Base-by-base conservation (phyloP, 2,888 invertebrate species). In the Julus scanicus region DNA sequence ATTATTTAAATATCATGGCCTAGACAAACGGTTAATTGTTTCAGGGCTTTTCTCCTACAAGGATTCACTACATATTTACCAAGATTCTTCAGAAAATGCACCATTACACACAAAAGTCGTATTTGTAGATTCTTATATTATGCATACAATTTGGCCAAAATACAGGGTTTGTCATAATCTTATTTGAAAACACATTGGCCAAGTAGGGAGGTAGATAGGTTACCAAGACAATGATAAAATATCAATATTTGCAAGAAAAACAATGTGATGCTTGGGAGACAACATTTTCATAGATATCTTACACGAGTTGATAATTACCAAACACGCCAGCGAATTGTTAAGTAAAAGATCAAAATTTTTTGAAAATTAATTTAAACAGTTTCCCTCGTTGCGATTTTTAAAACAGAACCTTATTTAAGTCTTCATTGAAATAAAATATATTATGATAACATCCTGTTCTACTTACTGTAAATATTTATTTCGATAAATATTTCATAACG, bases 241-340 rank as follows among this genome's bases (percentile, higher is more conserved):
- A 57, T 57, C 57, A n/a, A 57, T 57, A 57, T 57, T 57, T 57
- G 57, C n/a, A 57, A n/a, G 57, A 57, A 57, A 57, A 57, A 49
- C 49, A 57, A 13, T n/a, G 57, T 13, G n/a, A 57, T 57, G 49
- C 13, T 49, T 13, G 49, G 57, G 57, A 2, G 13, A 57, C 57
- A 57, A 57, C 57, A 57, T n/a, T n/a, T 57, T 2, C 6, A 57
- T 57, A 4, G 57, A 57, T 57, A 29, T 57, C 17, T 57, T 57
- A 57, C 57, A 57, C 57, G 57, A 57, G 57, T n/a, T n/a, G n/a
- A 57, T n/a, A 57, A n/a, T 57, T 57, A 2, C 13, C 1, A 5
- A 57, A 17, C n/a, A n/a, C 17, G 3, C 5, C 17, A n/a, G 53
- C 3, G 53, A 53, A 53, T 15, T 8, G 11, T 53, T 53, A 11